Percentiles rank a stretch among this genome's conserved stretches.
Evolutionary conservation across 2,113 vertebrate genomes (phyloP).

Genomic region (Cyprinodon variegatus): DNA sequence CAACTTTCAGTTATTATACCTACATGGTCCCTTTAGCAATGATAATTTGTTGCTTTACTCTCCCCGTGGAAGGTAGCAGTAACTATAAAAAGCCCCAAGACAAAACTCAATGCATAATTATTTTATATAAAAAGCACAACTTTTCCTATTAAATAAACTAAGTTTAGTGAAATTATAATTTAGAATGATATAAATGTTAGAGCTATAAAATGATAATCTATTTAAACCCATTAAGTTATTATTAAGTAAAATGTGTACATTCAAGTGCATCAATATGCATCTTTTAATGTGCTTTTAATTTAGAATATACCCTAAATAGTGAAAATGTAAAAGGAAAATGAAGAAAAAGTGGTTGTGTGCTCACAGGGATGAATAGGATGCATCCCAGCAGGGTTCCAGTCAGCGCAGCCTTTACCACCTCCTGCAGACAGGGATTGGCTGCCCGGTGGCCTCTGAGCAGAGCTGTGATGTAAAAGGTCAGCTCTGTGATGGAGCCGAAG

Average conservation of each 20-base stretch:
- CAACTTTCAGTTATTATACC: not conserved
- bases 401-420: constrained; percentile 86
- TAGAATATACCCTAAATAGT: not conserved
- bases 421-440: constrained; percentile 84
- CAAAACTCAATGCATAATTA: not conserved
- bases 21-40: not conserved
- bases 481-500: constrained; percentile 88
- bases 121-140: not conserved
- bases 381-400: constrained; percentile 88
- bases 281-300: not conserved
- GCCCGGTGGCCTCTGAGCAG: constrained; percentile 82
- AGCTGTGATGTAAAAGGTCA: constrained; percentile 91
- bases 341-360: constrained; percentile 29
- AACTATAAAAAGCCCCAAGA: not conserved
- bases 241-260: not conserved
- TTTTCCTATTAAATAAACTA: not conserved
- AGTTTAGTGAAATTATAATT: not conserved
- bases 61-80: not conserved
- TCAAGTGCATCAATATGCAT: not conserved
- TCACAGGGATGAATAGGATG: constrained; percentile 87
- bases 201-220: not conserved
- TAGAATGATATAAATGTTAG: not conserved
- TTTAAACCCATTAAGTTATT: not conserved
- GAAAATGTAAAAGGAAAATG: not conserved
- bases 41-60: too few species aligned